Conservation (phyloP, 2,113 vertebrate genomes). For the Syngnathus typhle region DNA sequence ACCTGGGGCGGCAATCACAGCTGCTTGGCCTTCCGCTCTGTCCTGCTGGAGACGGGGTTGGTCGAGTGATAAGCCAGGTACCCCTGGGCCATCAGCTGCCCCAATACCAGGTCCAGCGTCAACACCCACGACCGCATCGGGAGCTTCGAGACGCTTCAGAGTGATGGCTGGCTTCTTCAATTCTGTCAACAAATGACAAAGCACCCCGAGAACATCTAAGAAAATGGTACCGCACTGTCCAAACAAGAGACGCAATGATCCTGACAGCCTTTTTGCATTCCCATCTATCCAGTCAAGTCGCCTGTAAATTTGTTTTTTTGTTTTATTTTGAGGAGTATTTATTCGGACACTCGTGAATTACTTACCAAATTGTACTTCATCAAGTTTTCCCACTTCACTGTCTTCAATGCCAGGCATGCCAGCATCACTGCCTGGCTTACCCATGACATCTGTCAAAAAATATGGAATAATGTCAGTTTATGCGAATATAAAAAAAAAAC, state of each 20-base stretch:
- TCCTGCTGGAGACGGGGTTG: constrained; percentile 62
- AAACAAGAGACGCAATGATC: background rate
- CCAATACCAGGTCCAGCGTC: constrained; percentile 49
- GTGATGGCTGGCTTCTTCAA: constrained; percentile 74
- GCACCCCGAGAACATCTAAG: background rate
- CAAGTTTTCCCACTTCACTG: constrained; percentile 84
- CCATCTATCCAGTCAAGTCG: background rate
- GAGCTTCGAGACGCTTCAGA: constrained; percentile 51
- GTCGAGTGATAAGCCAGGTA: constrained; percentile 55
- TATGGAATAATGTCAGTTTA: background rate
- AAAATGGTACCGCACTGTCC: background rate
- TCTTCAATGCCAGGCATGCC: constrained; percentile 98
- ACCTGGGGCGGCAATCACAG: constrained; percentile 13
- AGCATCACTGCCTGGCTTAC: constrained; percentile 85
- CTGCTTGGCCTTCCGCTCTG: constrained; percentile 31
- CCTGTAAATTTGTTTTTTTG: background rate
- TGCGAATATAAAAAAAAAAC: background rate
- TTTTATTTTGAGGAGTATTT: background rate
- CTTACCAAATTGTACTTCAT: constrained; percentile 82
- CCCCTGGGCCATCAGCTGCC: constrained; percentile 50
- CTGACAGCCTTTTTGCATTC: background rate
- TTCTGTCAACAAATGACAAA: constrained; percentile 38
- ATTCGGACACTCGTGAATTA: background rate
- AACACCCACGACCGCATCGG: constrained; percentile 34
- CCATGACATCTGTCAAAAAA: constrained; percentile 71